phyloP scores from a whole-genome alignment of 2,113 vertebrate species.

The Harpagus bidentatus region DNA sequence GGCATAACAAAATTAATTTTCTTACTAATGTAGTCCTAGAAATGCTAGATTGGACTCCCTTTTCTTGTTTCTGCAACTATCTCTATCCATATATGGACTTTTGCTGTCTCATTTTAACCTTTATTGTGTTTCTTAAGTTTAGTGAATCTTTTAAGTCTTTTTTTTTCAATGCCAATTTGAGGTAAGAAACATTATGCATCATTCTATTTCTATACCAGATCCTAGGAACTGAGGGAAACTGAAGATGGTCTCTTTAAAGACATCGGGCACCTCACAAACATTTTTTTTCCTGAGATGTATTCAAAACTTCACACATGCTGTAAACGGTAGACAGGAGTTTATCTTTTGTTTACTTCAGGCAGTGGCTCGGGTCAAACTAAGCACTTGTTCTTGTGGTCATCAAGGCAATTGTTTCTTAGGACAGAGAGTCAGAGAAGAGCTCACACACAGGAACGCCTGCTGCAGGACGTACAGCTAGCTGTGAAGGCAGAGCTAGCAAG shows the following conservation, averaged over 20 bases:
- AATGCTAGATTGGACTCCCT: neutral
- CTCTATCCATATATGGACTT: neutral
- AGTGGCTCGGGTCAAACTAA: neutral
- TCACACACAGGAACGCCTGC: rapidly evolving
- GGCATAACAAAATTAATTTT: neutral
- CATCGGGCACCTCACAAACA: neutral
- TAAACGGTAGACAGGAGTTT: neutral
- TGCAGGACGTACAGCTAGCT: neutral
- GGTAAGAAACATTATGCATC: neutral
- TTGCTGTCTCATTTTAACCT: neutral
- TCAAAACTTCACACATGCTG: neutral
- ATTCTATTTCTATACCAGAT: neutral
- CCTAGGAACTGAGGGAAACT: neutral
- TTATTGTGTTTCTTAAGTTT: neutral
- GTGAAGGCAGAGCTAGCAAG: neutral
- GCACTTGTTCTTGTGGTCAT: neutral
- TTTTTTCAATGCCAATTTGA: neutral
- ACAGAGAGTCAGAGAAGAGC: neutral
- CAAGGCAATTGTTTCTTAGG: rapidly evolving
- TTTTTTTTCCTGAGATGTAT: neutral
- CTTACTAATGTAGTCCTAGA: neutral
- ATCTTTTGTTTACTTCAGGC: neutral
- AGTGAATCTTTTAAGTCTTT: neutral
- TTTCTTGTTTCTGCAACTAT: neutral
- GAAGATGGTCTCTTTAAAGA: neutral